Evolutionary conservation across 2,888 invertebrate species (phyloP).

Genomic region (Ichneumoninae sp.): DNA sequence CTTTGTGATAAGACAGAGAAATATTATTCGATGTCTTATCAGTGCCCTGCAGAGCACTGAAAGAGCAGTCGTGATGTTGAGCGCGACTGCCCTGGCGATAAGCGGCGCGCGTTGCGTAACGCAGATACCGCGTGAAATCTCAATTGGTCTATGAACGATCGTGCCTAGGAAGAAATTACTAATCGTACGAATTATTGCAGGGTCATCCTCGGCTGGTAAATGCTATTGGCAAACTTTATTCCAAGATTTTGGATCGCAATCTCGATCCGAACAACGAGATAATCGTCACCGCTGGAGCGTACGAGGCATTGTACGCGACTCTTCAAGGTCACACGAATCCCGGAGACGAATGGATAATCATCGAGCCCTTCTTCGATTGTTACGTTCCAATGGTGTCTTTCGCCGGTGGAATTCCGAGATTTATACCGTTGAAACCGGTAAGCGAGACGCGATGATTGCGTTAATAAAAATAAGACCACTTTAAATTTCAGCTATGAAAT

Average conservation of each 20-base stretch:
- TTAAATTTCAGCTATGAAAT: neutral
- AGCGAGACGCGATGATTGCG: constrained; percentile 76
- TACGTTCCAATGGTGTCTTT: constrained; percentile 97
- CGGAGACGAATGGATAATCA: constrained; percentile 97
- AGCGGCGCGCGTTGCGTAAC: neutral
- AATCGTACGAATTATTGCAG: constrained; percentile 85
- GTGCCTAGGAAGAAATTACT: constrained; percentile 44
- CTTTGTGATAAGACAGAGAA: neutral
- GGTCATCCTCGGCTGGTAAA: constrained; percentile 96
- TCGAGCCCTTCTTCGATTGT: constrained; percentile 99
- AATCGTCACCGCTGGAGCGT: constrained; percentile 96
- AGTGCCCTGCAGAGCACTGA: neutral
- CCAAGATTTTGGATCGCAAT: constrained; percentile 89
- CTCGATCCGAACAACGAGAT: constrained; percentile 95
- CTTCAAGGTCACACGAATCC: constrained; percentile 94
- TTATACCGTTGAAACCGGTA: constrained; percentile 94
- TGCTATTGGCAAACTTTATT: constrained; percentile 93
- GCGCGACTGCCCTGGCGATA: neutral
- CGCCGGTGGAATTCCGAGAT: constrained; percentile 94
- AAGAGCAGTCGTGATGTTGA: neutral
- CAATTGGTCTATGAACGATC: neutral
- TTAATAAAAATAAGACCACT: constrained; percentile 17
- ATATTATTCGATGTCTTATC: neutral
- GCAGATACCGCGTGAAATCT: neutral
- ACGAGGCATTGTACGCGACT: constrained; percentile 95